Base-by-base conservation (phyloP, 2,888 invertebrate species). In the Xestoiulus laeticollis region DNA sequence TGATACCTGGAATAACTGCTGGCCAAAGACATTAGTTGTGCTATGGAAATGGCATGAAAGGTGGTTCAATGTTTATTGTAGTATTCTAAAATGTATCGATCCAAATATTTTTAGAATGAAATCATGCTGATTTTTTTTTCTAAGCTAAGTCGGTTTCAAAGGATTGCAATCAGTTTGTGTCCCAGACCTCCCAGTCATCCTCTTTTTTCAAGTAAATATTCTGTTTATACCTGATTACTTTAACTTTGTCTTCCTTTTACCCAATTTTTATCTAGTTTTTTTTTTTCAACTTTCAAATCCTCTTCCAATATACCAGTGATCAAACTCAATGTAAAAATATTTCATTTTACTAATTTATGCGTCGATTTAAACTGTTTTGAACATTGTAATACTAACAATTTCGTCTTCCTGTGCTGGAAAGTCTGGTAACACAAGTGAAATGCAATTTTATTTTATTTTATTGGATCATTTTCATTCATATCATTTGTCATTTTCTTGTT, bases 1-100 rank as follows among this genome's bases (percentile, higher is more conserved):
- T 78, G 14, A 78, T 78, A 26, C 30, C 78, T 78, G 78, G 78
- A 78, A 78, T 78, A 78, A 78, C 78, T 78, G 78, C 78, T 78
- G 26, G 12, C 68, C 68, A 19, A 68, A 68, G 26, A 68, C 68
- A n/a, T 53, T 78, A 30, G 30, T 78, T 32, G 16, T 78, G 30
- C 30, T 30, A 30, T 30, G 30, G 30, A 78, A 78, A 78, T 78
- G 78, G 78, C 78, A 78, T 78, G 78, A 30, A 78, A 30, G 30
- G 26, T 78, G 78, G 78, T 78, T 14, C 78, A 32, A 53, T 53
- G 53, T 53, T n/a, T 6, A 53, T 19, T 53, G 19, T 38, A 5
- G n/a, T 53, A n/a, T 53, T 53, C 16, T 53, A 19, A 48, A 38
- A 38, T 38, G 8, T 38, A 5, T 38, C 38, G 38, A 38, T 38